Evolutionary conservation across 2,797 vertebrate species (phyloP), one percentile per base, ranked within the genome.

Genomic region (Sebastes wilsoni): DNA sequence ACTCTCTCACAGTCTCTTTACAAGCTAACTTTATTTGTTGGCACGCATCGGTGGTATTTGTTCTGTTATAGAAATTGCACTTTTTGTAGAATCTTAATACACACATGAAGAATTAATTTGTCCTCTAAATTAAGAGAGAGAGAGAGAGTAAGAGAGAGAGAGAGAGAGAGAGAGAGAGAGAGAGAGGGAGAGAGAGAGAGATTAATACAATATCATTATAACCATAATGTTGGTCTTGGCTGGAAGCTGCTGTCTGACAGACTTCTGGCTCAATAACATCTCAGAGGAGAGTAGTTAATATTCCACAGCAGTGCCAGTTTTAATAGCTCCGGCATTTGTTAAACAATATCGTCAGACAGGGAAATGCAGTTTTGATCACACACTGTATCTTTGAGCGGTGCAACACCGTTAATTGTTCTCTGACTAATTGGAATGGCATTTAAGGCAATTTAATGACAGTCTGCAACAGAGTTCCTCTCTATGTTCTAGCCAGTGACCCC

Each of bases 251-350:
- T 79, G 82, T 72, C 79, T 81, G 81, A 77, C 75, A 88, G 77
- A 66, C 66, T 71, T 60, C 72, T 83, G 80, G 78, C 86, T 82
- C 55, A 68, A 38, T 83, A 77, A 80, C 69, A 87, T 84, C 87
- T 90, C 88, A 64, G 77, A 86, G 81, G 85, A 88, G 58, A 27
- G 46, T 28, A 34, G 73, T 84, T 87, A 86, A 87, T 88, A 88
- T 85, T 83, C 79, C 87, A 75, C 87, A 77, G 67, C 78, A 70
- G 62, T 81, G 80, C 55, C 82, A 72, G 71, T 74, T 88, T 88
- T 85, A 86, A 87, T 76, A 83, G 77, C 82, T 62, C 58, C 30
- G 1, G 34, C 79, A 83, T 86, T 89, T 86, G 82, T 85, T 81
- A 72, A 79, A 90, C 75, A 88, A 88, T 79, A 88, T 36, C 78